Evolutionary conservation across 1,140 invertebrate species (phyloP).

Genomic region (Portunus trituberculatus): DNA sequence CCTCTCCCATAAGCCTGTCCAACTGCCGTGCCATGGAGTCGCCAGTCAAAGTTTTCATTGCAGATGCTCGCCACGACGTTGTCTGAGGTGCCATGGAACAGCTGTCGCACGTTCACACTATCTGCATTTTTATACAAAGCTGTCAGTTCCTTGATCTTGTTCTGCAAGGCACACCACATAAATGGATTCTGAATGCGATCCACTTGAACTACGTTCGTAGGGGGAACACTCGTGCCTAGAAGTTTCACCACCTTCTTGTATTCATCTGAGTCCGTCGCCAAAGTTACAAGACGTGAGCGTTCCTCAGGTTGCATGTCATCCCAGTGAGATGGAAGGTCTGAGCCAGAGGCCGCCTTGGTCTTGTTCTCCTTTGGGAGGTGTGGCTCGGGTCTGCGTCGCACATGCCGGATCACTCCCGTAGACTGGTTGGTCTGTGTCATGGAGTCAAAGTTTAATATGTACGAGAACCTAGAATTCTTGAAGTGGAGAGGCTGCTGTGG

Average conservation of each 20-base stretch:
- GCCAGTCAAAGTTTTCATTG: constrained; percentile 76
- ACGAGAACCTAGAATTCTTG: constrained; percentile 40
- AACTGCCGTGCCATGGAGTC: constrained; percentile 67
- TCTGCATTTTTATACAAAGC: constrained; percentile 25
- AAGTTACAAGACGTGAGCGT: not conserved
- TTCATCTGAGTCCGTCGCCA: constrained; percentile 50
- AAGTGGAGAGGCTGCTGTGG: not conserved
- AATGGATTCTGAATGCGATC: constrained; percentile 70
- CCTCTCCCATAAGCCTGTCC: constrained; percentile 67
- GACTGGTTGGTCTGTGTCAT: constrained; percentile 57
- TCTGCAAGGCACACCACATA: constrained; percentile 70
- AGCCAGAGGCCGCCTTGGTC: not conserved
- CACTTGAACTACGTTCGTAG: constrained; percentile 41
- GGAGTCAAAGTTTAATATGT: constrained; percentile 14
- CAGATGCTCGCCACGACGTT: constrained; percentile 67
- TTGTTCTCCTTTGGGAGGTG: constrained; percentile 43
- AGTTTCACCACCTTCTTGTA: constrained; percentile 18
- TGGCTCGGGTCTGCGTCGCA: constrained; percentile 54
- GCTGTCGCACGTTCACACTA: constrained; percentile 47
- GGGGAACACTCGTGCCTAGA: not conserved
- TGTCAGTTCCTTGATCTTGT: constrained; percentile 65
- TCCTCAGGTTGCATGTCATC: constrained; percentile 65
- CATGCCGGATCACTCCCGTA: constrained; percentile 3
- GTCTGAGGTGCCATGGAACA: constrained; percentile 73
- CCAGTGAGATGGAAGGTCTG: constrained; percentile 40